These are phyloP conservation scores for Halocynthia aurantium DNA, from an alignment of 23 tunicate species.

Conservation along the genomic window DNA sequence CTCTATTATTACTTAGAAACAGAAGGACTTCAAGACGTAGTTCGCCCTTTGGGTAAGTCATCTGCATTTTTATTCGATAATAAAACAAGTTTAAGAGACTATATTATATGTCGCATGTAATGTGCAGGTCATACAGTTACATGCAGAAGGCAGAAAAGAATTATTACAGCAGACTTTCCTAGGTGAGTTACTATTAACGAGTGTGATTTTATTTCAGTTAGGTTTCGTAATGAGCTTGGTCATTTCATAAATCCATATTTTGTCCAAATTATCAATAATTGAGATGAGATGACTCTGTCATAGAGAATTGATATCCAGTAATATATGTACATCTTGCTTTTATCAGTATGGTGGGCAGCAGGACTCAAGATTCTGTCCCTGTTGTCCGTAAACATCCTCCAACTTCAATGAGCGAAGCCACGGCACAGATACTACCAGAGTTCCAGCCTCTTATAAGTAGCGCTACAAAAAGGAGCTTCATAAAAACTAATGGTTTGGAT, in stretches of 20 bases:
- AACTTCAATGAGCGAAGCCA: too few relatives aligned
- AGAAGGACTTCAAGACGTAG: constrained; percentile 1
- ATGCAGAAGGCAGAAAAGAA: constrained; percentile 4
- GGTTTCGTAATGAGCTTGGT: too few relatives aligned
- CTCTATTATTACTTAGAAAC: constrained; percentile 25
- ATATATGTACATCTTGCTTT: too few relatives aligned
- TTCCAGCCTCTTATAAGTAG: constrained; percentile 1
- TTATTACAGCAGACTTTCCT: not conserved
- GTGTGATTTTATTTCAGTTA: too few relatives aligned
- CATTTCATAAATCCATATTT: too few relatives aligned
- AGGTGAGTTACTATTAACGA: too few relatives aligned
- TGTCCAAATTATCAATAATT: too few relatives aligned
- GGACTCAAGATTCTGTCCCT: too few relatives aligned
- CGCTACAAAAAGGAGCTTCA: not conserved
- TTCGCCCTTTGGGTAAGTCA: constrained; percentile 15
- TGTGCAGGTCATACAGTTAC: not conserved
- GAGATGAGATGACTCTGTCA: too few relatives aligned
- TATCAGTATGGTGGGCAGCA: too few relatives aligned
- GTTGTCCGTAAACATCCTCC: too few relatives aligned
- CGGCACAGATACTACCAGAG: not conserved
- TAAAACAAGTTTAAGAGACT: not conserved
- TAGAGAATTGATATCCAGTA: too few relatives aligned
- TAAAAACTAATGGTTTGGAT: not conserved
- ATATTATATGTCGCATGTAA: not conserved
- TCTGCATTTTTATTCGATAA: not conserved